Evolutionary conservation across 2,113 vertebrate species (phyloP).

Genomic region (Muscicapa adusta): DNA sequence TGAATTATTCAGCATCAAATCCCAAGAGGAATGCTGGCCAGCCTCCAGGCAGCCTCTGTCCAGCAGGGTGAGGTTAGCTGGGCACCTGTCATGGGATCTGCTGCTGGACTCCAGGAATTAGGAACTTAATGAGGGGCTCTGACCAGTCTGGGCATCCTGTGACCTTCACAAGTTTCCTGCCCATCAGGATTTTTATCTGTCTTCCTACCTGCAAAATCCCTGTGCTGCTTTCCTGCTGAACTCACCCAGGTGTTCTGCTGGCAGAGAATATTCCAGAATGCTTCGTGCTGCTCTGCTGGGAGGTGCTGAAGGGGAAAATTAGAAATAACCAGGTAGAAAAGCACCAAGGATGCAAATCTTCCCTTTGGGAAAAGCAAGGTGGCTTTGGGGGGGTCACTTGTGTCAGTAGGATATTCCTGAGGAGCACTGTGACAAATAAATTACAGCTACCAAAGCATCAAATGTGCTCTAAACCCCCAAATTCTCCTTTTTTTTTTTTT

Average conservation of each 20-base stretch:
- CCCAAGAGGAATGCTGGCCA: slow-evolving; percentile 16
- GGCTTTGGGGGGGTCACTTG: neutral
- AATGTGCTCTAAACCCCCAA: too few relatives aligned
- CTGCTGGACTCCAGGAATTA: neutral
- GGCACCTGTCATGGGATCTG: neutral
- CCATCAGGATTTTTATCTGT: neutral
- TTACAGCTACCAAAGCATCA: too few relatives aligned
- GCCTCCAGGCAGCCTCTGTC: neutral
- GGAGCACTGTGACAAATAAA: neutral
- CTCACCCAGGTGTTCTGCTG: neutral
- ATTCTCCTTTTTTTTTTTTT: too few relatives aligned
- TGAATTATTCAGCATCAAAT: slow-evolving; percentile 11
- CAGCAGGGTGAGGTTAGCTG: neutral
- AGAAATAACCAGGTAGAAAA: neutral
- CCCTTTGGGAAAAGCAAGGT: neutral
- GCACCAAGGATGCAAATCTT: too few relatives aligned
- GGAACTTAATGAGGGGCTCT: neutral
- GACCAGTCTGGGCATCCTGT: neutral
- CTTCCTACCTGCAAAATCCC: neutral
- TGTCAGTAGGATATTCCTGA: neutral
- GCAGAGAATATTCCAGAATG: neutral
- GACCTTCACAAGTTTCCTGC: neutral
- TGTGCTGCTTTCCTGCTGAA: neutral
- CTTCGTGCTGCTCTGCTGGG: neutral
- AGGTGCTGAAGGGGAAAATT: neutral